Conservation (phyloP, 2,113 vertebrate genomes). For the Azemiops feae region DNA sequence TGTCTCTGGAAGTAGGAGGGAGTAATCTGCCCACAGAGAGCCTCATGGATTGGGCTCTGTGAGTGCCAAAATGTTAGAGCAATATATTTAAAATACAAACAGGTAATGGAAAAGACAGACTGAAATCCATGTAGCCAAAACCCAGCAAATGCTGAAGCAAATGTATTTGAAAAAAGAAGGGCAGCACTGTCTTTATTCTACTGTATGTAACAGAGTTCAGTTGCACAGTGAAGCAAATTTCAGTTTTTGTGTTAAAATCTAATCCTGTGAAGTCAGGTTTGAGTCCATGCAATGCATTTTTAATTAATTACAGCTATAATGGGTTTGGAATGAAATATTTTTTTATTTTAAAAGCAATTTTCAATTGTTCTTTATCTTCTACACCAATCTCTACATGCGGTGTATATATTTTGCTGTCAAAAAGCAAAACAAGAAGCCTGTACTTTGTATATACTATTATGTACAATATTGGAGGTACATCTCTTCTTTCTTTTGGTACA, state of each 20-base stretch:
- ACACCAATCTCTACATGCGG: constrained; percentile 67
- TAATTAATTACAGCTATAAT: neutral
- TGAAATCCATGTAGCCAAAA: constrained; percentile 39
- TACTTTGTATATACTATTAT: constrained; percentile 92
- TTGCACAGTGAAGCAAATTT: neutral
- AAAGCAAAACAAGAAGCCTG: constrained; percentile 67
- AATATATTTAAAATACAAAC: constrained; percentile 50
- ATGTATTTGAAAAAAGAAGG: neutral
- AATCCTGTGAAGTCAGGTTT: neutral
- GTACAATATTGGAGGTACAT: constrained; percentile 90
- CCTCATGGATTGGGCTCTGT: neutral
- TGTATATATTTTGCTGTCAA: constrained; percentile 77
- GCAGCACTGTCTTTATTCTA: neutral
- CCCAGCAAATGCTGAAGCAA: neutral
- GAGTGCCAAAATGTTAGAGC: constrained; percentile 57
- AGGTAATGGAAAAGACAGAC: constrained; percentile 41
- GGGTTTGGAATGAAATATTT: constrained; percentile 60
- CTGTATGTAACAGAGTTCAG: neutral
- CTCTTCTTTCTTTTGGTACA: constrained; percentile 78
- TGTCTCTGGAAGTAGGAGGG: constrained; percentile 20
- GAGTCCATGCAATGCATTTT: neutral
- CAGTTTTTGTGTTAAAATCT: constrained; percentile 1
- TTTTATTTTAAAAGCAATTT: constrained; percentile 55
- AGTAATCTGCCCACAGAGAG: accelerated
- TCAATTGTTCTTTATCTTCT: constrained; percentile 65